Percentiles rank a stretch among this genome's conserved stretches.
Evolutionary conservation across 2,113 vertebrate species (phyloP).

Genomic region (Protomyctophum bolini): DNA sequence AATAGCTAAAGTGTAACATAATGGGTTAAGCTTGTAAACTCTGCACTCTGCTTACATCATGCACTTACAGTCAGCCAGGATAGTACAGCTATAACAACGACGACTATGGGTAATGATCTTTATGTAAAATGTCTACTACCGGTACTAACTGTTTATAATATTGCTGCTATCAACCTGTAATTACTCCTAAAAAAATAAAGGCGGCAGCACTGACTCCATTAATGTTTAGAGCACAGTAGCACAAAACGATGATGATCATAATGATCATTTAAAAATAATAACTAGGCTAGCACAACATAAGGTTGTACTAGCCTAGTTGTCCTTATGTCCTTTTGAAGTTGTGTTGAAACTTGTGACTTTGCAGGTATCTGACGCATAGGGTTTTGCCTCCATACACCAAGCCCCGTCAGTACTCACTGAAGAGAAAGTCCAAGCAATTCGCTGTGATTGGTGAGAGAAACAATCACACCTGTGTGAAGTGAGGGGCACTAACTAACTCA

Average conservation of each 20-base stretch:
- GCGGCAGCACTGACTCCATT: not conserved
- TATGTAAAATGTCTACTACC: no score
- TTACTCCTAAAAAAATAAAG: not conserved
- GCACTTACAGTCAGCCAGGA: no score
- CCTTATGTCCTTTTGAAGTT: fast-evolving
- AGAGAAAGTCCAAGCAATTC: constrained; percentile 64
- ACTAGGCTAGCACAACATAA: not conserved
- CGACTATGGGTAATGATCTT: no score
- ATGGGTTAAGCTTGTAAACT: not conserved
- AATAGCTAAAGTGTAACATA: no score
- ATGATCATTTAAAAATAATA: not conserved
- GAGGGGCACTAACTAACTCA: no score
- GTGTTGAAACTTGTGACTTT: not conserved
- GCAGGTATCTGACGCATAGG: constrained; percentile 62
- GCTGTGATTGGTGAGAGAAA: constrained; percentile 50
- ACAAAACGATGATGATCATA: no score
- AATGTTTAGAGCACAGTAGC: no score
- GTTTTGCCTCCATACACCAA: constrained; percentile 47
- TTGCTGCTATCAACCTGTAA: no score
- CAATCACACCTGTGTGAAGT: no score
- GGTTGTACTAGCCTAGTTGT: no score
- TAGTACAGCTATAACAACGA: no score
- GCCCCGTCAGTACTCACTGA: constrained; percentile 42
- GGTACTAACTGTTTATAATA: no score
- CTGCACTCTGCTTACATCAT: not conserved